Evolutionary conservation across 2,113 vertebrate genomes (phyloP).

Genomic region (Cheirogaleus medius): DNA sequence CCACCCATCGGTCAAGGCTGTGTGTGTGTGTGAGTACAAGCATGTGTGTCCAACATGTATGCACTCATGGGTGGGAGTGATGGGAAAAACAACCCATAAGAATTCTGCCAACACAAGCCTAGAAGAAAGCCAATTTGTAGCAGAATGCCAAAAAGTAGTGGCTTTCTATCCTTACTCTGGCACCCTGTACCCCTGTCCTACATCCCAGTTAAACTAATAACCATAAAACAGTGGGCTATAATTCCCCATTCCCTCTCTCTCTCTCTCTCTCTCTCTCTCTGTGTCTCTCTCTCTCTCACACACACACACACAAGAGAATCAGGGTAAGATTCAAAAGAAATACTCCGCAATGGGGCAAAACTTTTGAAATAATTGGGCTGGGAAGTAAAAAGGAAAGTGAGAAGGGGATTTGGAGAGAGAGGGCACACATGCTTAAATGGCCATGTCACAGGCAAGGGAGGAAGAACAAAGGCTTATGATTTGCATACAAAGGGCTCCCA

Average conservation of each 20-base stretch:
- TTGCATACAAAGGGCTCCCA: background rate
- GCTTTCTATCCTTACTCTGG: background rate
- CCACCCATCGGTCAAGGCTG: background rate
- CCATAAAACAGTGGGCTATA: background rate
- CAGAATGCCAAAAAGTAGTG: background rate
- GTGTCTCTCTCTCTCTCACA: background rate
- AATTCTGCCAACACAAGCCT: background rate
- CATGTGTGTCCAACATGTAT: background rate
- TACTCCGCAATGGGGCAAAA: background rate
- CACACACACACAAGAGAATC: background rate
- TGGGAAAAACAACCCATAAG: background rate
- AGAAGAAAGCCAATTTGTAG: background rate
- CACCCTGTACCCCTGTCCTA: background rate
- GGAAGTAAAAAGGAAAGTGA: background rate
- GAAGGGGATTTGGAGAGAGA: background rate
- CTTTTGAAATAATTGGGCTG: background rate
- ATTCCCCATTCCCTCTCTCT: background rate
- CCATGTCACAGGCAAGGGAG: background rate
- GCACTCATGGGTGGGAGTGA: background rate
- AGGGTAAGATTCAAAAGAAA: background rate
- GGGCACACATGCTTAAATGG: background rate
- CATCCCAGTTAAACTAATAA: background rate
- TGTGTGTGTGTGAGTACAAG: background rate
- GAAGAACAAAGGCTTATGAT: slow-evolving; percentile 1
- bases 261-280: background rate